Evolutionary conservation across 2,113 vertebrate genomes (phyloP).

Genomic region (Lycaon pictus): DNA sequence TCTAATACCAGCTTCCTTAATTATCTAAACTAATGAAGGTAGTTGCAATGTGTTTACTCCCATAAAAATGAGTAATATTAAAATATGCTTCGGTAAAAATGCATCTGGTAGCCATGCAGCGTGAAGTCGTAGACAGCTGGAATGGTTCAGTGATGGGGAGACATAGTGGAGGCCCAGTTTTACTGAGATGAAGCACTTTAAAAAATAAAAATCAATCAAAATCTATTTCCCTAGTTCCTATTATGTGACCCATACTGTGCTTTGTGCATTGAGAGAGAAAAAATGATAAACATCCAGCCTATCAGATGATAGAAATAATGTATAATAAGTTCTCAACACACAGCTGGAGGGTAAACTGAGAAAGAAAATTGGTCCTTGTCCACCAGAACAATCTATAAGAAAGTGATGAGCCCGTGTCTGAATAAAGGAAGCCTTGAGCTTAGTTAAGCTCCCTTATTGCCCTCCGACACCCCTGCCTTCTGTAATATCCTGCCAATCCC

Average conservation of each 20-base stretch:
- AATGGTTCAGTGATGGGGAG: background rate
- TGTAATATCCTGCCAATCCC: background rate
- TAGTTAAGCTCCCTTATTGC: background rate
- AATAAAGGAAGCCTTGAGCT: background rate
- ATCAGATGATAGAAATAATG: background rate
- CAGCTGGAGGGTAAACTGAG: background rate
- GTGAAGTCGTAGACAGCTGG: background rate
- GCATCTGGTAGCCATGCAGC: background rate
- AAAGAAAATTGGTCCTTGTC: background rate
- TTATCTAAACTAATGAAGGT: background rate
- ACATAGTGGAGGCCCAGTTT: background rate
- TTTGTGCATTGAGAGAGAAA: background rate
- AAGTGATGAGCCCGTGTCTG: background rate
- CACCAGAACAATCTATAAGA: background rate
- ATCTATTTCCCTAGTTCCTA: background rate
- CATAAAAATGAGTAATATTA: background rate
- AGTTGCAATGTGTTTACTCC: background rate
- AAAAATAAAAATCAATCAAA: conserved; percentile 26
- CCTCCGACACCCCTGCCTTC: background rate
- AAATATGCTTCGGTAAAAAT: conserved; percentile 18
- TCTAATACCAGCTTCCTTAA: background rate
- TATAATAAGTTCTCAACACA: background rate
- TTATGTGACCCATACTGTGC: background rate
- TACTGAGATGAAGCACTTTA: background rate
- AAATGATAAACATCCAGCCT: background rate